These are phyloP conservation scores for Turdus rufiventris DNA, from an alignment of 2,113 vertebrate genomes.

Conservation along the genomic window DNA sequence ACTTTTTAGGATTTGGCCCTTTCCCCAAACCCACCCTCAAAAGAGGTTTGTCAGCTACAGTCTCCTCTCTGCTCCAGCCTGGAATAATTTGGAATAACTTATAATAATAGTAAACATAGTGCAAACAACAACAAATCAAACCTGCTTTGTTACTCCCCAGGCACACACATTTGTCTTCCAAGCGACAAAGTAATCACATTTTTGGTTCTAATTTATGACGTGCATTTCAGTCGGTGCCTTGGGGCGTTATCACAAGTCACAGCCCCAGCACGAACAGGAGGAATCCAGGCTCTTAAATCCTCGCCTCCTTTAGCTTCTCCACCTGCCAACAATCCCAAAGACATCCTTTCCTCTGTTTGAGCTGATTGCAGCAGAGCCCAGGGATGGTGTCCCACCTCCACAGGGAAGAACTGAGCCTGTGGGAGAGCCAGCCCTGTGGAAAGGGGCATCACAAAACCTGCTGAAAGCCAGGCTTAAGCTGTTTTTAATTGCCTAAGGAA, in stretches of 20 bases:
- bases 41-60: not conserved
- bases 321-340: not conserved
- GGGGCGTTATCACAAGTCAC: constrained; percentile 51
- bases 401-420: rapidly evolving
- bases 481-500: not conserved
- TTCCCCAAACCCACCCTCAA: not conserved
- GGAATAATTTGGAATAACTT: constrained; percentile 59
- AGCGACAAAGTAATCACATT: constrained; percentile 66
- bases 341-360: not conserved
- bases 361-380: not conserved
- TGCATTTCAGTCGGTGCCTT: constrained; percentile 28
- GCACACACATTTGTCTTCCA: constrained; percentile 58
- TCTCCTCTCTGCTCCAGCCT: not conserved
- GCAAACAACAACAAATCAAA: constrained; percentile 64
- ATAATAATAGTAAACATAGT: constrained; percentile 61
- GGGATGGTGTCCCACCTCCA: not conserved
- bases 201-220: constrained; percentile 65
- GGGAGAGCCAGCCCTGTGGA: not conserved
- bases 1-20: not conserved
- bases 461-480: not conserved
- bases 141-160: constrained; percentile 61
- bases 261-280: not conserved
- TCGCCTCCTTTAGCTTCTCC: constrained; percentile 36
- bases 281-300: constrained; percentile 54
- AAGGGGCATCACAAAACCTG: not conserved